A percentile compares a stretch with the other conserved stretches of the same genome.
Evolutionary conservation across 2,888 invertebrate species (phyloP).

Genomic region (Drosophila meridionalis): DNA sequence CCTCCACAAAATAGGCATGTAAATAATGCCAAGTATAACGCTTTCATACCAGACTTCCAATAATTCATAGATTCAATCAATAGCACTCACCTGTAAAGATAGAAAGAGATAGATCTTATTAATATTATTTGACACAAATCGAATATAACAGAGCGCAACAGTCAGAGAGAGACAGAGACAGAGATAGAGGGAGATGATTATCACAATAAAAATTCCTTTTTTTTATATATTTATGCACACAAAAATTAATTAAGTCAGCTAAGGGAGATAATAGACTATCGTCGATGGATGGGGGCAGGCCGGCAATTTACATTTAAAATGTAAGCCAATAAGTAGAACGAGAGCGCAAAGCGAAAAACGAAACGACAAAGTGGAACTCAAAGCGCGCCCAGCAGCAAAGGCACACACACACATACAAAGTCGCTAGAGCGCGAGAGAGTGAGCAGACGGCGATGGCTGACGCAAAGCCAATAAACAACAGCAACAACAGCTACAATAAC

Average conservation of each 20-base stretch:
- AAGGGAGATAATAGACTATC: conserved; percentile 41
- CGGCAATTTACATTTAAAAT: conserved; percentile 64
- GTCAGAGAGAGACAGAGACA: not conserved
- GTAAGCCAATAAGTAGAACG: conserved; percentile 60
- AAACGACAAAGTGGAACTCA: conserved; percentile 45
- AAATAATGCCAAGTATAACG: conserved; percentile 10
- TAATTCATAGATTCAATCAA: conserved; percentile 28
- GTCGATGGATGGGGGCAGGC: conserved; percentile 12
- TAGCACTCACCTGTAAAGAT: conserved; percentile 62
- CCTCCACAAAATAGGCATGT: conserved; percentile 4
- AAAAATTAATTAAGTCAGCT: conserved; percentile 62
- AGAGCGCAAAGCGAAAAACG: conserved; percentile 39
- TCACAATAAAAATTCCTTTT: conserved; percentile 29
- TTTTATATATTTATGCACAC: conserved; percentile 21
- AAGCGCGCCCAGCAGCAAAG: conserved; percentile 24
- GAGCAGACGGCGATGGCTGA: conserved; percentile 34
- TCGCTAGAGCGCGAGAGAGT: conserved; percentile 3
- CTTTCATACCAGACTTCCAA: conserved; percentile 8
- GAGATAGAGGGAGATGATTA: conserved; percentile 7
- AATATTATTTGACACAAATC: conserved; percentile 42
- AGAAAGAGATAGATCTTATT: conserved; percentile 13
- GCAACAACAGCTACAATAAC: conserved; percentile 15
- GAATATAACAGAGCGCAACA: conserved; percentile 3
- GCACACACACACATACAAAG: conserved; percentile 1
- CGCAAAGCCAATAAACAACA: conserved; percentile 49